These are phyloP conservation scores for Rhinopomastus cyanomelas DNA, from an alignment of 2,113 vertebrate species.

Conservation along the genomic window DNA sequence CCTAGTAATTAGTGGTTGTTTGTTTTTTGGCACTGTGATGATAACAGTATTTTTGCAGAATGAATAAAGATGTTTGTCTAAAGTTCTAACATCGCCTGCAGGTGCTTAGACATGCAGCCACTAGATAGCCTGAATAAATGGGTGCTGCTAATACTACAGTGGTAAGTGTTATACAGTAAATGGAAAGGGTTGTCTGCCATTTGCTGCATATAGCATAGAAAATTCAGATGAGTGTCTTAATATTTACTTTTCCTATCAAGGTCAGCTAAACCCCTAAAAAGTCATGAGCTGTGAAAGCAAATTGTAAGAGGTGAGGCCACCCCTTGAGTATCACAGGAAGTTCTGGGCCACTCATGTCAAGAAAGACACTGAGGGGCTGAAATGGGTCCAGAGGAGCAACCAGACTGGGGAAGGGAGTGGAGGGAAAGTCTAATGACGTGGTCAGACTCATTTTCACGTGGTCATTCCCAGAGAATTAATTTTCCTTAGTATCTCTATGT, in stretches of 20 bases:
- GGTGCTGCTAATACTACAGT: not conserved
- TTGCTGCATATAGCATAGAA: not conserved
- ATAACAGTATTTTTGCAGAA: not conserved
- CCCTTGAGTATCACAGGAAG: no score
- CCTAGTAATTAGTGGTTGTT: not conserved
- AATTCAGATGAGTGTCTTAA: not conserved
- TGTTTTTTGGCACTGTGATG: not conserved
- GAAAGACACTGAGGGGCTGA: no score
- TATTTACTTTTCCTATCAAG: not conserved
- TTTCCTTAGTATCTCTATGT: constrained; percentile 20
- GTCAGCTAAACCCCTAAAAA: constrained; percentile 24
- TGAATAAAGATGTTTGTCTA: not conserved
- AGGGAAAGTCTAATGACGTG: no score
- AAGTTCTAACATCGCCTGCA: not conserved
- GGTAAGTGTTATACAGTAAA: no score
- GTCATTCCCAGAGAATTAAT: not conserved
- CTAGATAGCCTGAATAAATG: not conserved
- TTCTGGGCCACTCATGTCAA: no score
- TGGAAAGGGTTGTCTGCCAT: not conserved
- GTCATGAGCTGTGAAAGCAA: not conserved
- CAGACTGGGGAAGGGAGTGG: no score
- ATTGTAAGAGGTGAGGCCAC: no score
- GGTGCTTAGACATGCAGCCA: not conserved
- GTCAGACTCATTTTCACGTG: constrained; percentile 26
- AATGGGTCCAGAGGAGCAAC: no score